Percentiles rank a stretch among this genome's conserved stretches.
These are phyloP conservation scores for Lophotis ruficrista DNA, from an alignment of 2,113 vertebrate genomes.

Conservation along the genomic window DNA sequence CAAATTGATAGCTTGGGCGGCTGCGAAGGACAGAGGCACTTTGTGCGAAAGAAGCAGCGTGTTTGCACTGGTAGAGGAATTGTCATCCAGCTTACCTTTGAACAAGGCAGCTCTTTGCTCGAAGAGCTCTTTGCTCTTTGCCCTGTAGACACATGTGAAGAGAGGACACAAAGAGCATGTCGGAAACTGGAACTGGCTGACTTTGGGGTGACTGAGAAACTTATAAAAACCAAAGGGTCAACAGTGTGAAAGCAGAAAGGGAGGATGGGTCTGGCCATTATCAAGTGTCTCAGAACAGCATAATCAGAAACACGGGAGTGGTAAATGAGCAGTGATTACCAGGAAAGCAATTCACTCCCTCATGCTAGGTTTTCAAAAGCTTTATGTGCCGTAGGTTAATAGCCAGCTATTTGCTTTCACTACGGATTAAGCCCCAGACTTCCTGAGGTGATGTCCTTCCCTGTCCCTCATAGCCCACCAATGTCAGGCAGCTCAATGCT, in stretches of 20 bases:
- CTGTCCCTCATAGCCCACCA: background rate
- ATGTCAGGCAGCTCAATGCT: accelerated
- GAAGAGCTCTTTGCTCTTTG: too few species aligned
- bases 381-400: background rate
- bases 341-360: conserved; percentile 39
- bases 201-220: background rate
- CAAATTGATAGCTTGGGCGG: background rate
- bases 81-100: background rate
- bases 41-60: background rate
- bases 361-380: conserved; percentile 38
- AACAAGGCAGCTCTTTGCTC: background rate
- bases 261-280: background rate
- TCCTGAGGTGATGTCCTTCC: background rate
- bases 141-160: background rate
- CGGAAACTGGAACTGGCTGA: background rate
- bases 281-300: background rate
- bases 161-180: accelerated
- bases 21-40: background rate
- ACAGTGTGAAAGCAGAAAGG: background rate
- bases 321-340: conserved; percentile 22
- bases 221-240: background rate
- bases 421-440: background rate
- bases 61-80: background rate
- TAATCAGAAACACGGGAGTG: conserved; percentile 16
- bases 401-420: conserved; percentile 19